Base-by-base conservation (phyloP, 64 coral and sea anemone species). In the Montipora efflorescens region DNA sequence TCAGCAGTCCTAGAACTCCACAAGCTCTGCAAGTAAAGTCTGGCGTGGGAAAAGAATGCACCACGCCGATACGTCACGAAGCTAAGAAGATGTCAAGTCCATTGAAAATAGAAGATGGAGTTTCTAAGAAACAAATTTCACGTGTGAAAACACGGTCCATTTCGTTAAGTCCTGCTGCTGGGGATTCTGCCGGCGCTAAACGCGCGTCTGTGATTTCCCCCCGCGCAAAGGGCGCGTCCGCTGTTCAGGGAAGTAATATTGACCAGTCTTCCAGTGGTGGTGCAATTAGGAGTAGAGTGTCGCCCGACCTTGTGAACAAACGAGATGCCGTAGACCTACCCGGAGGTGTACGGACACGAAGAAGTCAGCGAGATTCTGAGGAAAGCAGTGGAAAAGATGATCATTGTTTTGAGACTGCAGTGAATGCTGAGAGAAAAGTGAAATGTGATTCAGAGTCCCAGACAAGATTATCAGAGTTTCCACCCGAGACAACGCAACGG, bases 311-410 rank as follows among this genome's bases (percentile, higher is more conserved):
- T 49, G 76, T 18, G 46, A 48, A 78, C 13, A 5, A 49, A 78
- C 16, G 7, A 51, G 50, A 50, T 25, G 18, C 13, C 36, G 82
- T 47, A 45, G 47, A 86, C n/a, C 5, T 16, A 8, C 14, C 5
- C 36, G 12, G 11, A 47, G 44, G n/a, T 48, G 16, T 51, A 19
- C 16, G 47, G 67, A 51, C 43, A 49, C 82, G 18, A 67, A 67
- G 6, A 22, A 45, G 16, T 86, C 62, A 10, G 47, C 28, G 48
- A 71, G 82, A 21, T 71, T 72, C 18, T 13, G 82, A 50, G 15
- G 82, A 71, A 14, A 49, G 66, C 66, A 21, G 82, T 48, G 7
- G 82, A 18, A 86, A 86, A 86, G 82, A 20, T 11, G 68, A 70
- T 71, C 44, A 72, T 4, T 4, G 19, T 67, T 59, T 59, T 36